Percentiles rank a stretch among this genome's conserved stretches.
Evolutionary conservation across 1,140 invertebrate species (phyloP).

Genomic region (Brachionus manjavacas): DNA sequence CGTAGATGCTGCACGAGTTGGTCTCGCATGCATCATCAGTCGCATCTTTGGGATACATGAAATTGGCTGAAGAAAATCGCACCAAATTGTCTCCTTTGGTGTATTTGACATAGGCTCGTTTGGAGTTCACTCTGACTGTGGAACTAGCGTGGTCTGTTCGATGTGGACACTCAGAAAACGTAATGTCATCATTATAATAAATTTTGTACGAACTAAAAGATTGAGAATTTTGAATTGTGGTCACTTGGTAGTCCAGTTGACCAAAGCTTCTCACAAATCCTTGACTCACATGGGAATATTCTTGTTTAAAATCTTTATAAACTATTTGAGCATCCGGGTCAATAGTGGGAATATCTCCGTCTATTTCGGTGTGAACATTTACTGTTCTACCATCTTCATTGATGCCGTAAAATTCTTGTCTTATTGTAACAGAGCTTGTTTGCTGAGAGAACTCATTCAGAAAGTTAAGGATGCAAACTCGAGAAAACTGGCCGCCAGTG

Average conservation of each 20-base stretch:
- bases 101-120: conserved; percentile 24
- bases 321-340: conserved; percentile 39
- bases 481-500: conserved; percentile 10
- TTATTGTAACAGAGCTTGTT: conserved; percentile 6
- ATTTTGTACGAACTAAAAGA: conserved; percentile 28
- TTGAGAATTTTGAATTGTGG: not conserved
- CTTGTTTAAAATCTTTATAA: conserved; percentile 37
- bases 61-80: conserved; percentile 20
- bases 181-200: conserved; percentile 13
- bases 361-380: conserved; percentile 13
- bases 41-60: conserved; percentile 10
- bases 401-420: conserved; percentile 3
- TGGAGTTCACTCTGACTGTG: conserved; percentile 6
- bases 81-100: conserved; percentile 15
- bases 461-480: conserved; percentile 24
- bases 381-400: not conserved
- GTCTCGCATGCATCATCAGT: conserved; percentile 30
- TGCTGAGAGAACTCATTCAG: not conserved
- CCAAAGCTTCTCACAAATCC: conserved; percentile 21
- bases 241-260: not conserved
- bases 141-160: not conserved
- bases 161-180: conserved; percentile 34
- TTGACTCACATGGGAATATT: not conserved
- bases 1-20: conserved; percentile 30
- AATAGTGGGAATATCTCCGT: not conserved